Base-by-base conservation (phyloP, 2,797 vertebrate genomes). In the Tauraco hartlaubi region DNA sequence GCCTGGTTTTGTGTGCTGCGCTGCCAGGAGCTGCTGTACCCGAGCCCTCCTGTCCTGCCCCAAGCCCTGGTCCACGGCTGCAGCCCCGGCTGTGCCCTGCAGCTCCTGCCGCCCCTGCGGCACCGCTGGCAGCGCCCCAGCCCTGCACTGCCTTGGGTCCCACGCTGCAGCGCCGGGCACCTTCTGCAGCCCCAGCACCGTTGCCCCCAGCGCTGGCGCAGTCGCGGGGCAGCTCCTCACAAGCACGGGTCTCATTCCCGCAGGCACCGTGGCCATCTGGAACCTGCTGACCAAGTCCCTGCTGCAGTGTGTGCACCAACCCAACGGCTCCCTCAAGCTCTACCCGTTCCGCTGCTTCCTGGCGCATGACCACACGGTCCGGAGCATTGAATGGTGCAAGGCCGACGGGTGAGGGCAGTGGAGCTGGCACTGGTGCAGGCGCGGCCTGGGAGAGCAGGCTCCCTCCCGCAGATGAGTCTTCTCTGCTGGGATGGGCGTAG, bases 221-320 rank as follows among this genome's bases (percentile, higher is more conserved):
- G 2, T 1, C 5, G 0, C 5, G 1, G 67, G 25, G 62, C 48
- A 19, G 78, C 43, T 43, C 49, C 61, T 73, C 17, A 92, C 0
- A 15, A 29, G 11, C 21, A 1, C 5, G 2, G 5, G 5, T 76
- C 75, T 74, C 31, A 5, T 83, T 58, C 52, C 62, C 28, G 6
- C 89, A 99, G 99, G 99, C 80, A 96, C 98, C 0, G 99, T 99
- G 35, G 99, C 99, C 12, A 94, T 99, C 48, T 99, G 99, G 99
- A 98, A 99, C 96, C 98, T 99, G 90, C 95, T 97, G 79, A 98
- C 98, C 2, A 98, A 98, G 82, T 99, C 99, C 5, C 85, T 98
- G 2, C 97, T 99, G 81, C 98, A 99, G 93, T 98, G 98, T 1
- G 97, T 99, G 55, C 97, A 91, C 11, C 98, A 98, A 76, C 87